Evolutionary conservation across 2,113 vertebrate genomes (phyloP).

Genomic region (Odontesthes bonariensis): DNA sequence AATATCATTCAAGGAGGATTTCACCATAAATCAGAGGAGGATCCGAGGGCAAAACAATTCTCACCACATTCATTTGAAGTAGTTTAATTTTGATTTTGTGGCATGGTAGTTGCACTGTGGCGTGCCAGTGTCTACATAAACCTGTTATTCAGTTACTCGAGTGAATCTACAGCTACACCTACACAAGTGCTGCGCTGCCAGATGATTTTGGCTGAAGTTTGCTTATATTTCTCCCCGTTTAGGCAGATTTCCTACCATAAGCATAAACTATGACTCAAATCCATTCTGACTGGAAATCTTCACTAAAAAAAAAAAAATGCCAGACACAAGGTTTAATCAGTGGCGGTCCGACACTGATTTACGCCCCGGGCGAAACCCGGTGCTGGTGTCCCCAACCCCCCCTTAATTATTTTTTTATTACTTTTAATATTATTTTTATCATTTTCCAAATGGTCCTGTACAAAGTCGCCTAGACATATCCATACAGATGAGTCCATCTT

Average conservation of each 20-base stretch:
- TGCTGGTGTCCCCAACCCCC: too few relatives aligned
- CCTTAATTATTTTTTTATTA: too few relatives aligned
- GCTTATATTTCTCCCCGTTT: slow-evolving; percentile 42
- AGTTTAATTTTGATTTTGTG: slow-evolving; percentile 53
- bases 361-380: too few relatives aligned
- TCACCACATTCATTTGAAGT: slow-evolving; percentile 27
- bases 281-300: slow-evolving; percentile 17
- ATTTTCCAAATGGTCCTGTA: too few relatives aligned
- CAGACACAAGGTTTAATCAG: not conserved
- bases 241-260: slow-evolving; percentile 53
- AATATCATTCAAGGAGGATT: slow-evolving; percentile 32
- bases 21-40: slow-evolving; percentile 20
- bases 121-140: slow-evolving; percentile 48
- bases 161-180: slow-evolving; percentile 39
- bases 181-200: slow-evolving; percentile 41
- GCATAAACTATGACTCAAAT: slow-evolving; percentile 45
- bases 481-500: too few relatives aligned
- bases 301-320: slow-evolving; percentile 30
- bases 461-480: too few relatives aligned
- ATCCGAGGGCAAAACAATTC: slow-evolving; percentile 17
- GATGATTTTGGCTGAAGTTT: slow-evolving; percentile 39
- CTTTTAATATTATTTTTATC: too few relatives aligned
- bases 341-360: too few relatives aligned
- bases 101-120: slow-evolving; percentile 19
- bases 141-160: slow-evolving; percentile 56